Conservation (phyloP, 1,140 invertebrate genomes). For the Tetramorium parvispinum region DNA sequence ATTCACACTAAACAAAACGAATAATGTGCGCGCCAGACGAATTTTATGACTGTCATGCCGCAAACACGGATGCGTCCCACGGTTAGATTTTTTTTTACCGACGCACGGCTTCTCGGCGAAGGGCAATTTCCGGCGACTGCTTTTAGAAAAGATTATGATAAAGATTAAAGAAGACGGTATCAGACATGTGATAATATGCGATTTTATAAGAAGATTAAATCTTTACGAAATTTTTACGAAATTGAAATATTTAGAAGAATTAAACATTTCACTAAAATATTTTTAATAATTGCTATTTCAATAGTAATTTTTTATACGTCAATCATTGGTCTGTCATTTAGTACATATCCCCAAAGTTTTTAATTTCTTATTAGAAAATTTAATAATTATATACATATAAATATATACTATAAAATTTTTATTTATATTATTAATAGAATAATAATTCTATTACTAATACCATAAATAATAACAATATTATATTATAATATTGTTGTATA, state of each 20-base stretch:
- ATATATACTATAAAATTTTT: background rate
- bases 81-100: slow-evolving; percentile 58
- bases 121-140: slow-evolving; percentile 25
- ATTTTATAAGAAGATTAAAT: background rate
- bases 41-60: slow-evolving; percentile 41
- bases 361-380: background rate
- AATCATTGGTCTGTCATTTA: background rate
- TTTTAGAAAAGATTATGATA: slow-evolving; percentile 6
- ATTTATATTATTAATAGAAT: background rate
- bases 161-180: slow-evolving; percentile 21
- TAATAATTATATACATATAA: background rate
- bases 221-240: slow-evolving; percentile 2
- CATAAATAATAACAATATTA: background rate
- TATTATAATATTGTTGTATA: background rate
- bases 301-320: background rate
- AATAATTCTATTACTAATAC: background rate
- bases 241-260: background rate
- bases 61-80: slow-evolving; percentile 28
- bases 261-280: background rate
- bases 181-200: background rate
- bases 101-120: slow-evolving; percentile 46
- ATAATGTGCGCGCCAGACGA: slow-evolving; percentile 60
- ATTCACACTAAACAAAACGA: slow-evolving; percentile 62
- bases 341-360: background rate
- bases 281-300: background rate